These are phyloP conservation scores for Apostichopus leukothele DNA, from an alignment of 53 echinoderm and acorn worm species.

Conservation along the genomic window DNA sequence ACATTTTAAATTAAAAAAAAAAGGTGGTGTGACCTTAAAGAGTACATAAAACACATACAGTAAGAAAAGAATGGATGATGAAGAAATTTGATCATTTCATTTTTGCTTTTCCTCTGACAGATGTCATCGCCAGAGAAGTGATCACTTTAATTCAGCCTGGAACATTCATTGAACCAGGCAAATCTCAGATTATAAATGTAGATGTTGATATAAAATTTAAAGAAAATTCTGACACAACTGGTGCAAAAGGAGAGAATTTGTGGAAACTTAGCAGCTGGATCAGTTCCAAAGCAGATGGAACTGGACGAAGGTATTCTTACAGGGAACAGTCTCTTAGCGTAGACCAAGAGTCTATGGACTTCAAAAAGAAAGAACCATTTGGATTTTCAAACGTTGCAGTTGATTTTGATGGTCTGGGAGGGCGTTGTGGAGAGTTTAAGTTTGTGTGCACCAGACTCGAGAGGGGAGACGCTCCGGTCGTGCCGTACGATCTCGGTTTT, in stretches of 20 bases:
- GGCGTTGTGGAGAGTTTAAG: conserved; percentile 65
- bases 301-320: conserved; percentile 50
- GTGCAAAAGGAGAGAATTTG: conserved; percentile 73
- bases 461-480: conserved; percentile 65
- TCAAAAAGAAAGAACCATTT: conserved; percentile 61
- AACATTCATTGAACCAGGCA: conserved; percentile 53
- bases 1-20: too few species aligned
- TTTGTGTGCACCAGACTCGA: conserved; percentile 75
- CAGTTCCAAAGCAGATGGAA: conserved; percentile 71
- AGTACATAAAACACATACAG: too few species aligned
- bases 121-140: conserved; percentile 61
- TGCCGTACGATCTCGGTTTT: conserved; percentile 61
- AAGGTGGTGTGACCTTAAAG: too few species aligned
- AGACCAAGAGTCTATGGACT: conserved; percentile 46
- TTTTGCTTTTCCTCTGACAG: conserved; percentile 32
- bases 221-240: conserved; percentile 64
- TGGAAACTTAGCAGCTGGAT: conserved; percentile 84
- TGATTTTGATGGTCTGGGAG: conserved; percentile 53
- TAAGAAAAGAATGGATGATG: too few species aligned
- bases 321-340: conserved; percentile 46
- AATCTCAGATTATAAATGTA: conserved; percentile 51
- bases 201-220: conserved; percentile 58
- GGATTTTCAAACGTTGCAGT: conserved; percentile 39
- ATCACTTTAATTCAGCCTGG: conserved; percentile 43
- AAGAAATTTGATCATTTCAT: too few species aligned